Evolutionary conservation across 2,113 vertebrate genomes (phyloP), one percentile per base, ranked within the genome.

Genomic region (Ictalurus punctatus): DNA sequence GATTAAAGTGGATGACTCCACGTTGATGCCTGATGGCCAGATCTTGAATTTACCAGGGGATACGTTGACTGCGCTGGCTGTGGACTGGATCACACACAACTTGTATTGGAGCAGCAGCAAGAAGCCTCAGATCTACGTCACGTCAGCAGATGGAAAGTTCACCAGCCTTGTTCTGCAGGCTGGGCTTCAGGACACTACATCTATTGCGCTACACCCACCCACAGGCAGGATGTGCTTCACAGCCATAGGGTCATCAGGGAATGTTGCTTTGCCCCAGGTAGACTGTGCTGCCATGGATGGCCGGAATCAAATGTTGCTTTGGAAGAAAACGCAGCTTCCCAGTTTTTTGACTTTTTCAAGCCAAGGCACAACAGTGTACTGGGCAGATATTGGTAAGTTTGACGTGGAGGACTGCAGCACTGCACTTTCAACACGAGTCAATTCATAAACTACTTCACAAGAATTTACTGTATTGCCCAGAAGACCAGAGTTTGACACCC

Each of bases 11-110:
- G 93, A 94, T 81, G 92, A 95, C 61, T 90, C 94, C 8, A 93
- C 92, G 8, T 94, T 95, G 27, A 89, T 90, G 0, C 94, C 93
- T 2, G 92, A 94, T 89, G 95, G 95, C 83, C 93, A 90, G 69
- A 84, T 95, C 0, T 30, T 98, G 27, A 92, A 94, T 13, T 94
- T 97, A 56, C 88, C 54, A 54, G 94, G 92, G 5, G 97, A 97
- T 63, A 73, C 14, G 0, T 94, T 98, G 84, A 93, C 90, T 0
- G 95, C 96, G 52, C 87, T 99, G 82, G 97, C 97, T 30, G 93
- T 98, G 21, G 97, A 99, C 94, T 98, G 98, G 98, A 91, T 97
- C 88, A 97, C 96, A 0, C 94, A 94, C 0, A 98, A 97, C 91
- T 89, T 98, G 30, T 98, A 97, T 92, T 99, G 98, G 98, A 97